Evolutionary conservation across 2,888 invertebrate species (phyloP).

Genomic region (Timema podura): DNA sequence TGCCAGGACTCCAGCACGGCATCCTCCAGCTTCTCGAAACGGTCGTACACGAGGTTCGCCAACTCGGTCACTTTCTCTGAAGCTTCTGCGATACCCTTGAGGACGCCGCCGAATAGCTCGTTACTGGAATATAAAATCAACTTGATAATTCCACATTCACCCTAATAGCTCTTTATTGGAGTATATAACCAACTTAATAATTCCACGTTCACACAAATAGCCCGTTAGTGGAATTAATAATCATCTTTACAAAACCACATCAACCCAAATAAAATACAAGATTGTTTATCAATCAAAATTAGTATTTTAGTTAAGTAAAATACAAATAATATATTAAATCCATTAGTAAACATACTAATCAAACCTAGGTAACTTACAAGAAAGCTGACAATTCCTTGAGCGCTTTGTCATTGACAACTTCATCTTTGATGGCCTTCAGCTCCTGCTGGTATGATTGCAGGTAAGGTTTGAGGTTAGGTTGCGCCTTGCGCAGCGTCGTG

Average conservation of each 20-base stretch:
- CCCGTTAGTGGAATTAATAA: too few species aligned
- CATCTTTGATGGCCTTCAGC: constrained; percentile 61
- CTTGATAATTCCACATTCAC: too few species aligned
- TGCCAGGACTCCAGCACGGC: neutral
- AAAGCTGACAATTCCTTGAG: constrained; percentile 59
- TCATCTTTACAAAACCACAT: too few species aligned
- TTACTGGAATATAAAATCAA: constrained; percentile 1
- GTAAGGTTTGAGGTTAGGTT: constrained; percentile 57
- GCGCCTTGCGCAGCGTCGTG: constrained; percentile 51
- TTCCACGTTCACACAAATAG: too few species aligned
- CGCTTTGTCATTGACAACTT: constrained; percentile 65
- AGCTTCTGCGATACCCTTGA: constrained; percentile 2
- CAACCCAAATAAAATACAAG: too few species aligned
- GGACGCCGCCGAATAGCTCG: constrained; percentile 7
- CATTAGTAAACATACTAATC: too few species aligned
- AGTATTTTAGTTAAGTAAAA: too few species aligned
- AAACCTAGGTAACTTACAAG: constrained; percentile 54
- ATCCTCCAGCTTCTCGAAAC: neutral
- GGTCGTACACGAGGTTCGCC: neutral
- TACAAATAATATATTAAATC: too few species aligned
- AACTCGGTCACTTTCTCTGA: constrained; percentile 14
- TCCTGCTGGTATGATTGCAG: constrained; percentile 61
- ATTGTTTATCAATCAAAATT: too few species aligned
- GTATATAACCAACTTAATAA: too few species aligned
- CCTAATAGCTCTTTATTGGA: too few species aligned